Conservation (phyloP, 2,888 invertebrate genomes). For the Clostera curtula region DNA sequence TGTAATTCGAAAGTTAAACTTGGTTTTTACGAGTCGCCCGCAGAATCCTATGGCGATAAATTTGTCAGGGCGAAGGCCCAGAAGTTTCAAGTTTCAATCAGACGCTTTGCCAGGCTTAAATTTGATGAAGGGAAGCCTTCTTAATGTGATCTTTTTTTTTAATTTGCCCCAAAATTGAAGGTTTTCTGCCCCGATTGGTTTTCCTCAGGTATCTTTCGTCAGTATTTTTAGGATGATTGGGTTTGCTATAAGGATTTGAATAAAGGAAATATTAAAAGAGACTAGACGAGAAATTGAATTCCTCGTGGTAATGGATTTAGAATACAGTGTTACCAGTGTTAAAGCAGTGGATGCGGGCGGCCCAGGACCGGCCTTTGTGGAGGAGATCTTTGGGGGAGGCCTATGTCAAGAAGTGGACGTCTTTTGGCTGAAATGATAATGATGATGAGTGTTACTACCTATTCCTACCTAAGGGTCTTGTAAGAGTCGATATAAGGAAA, state of each 20-base stretch:
- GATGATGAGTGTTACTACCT: too few species aligned
- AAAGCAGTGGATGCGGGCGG: too few species aligned
- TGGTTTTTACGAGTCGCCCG: conserved; percentile 41
- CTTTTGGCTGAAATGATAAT: too few species aligned
- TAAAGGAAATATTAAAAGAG: not conserved
- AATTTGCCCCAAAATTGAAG: conserved; percentile 21
- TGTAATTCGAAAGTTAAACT: conserved; percentile 48
- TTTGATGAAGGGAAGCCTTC: conserved; percentile 53
- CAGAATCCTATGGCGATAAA: conserved; percentile 56
- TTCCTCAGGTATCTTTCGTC: conserved; percentile 7
- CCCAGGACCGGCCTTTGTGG: too few species aligned
- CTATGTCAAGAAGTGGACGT: too few species aligned
- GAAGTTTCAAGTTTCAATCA: conserved; percentile 70
- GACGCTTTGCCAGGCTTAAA: conserved; percentile 49
- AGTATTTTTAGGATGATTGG: conserved; percentile 5
- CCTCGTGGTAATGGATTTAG: too few species aligned
- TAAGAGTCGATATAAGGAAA: too few species aligned
- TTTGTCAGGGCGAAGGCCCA: conserved; percentile 47
- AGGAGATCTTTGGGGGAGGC: too few species aligned
- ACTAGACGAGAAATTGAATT: too few species aligned
- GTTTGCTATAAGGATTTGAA: conserved; percentile 5
- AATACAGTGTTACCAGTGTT: too few species aligned
- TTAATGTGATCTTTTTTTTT: conserved; percentile 35
- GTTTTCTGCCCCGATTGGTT: conserved; percentile 18
- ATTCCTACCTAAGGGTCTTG: too few species aligned